Percentiles rank a stretch among this genome's conserved stretches.
These are phyloP conservation scores for Sinohyriopsis cumingii DNA, from an alignment of 2,888 invertebrate genomes.

Conservation along the genomic window DNA sequence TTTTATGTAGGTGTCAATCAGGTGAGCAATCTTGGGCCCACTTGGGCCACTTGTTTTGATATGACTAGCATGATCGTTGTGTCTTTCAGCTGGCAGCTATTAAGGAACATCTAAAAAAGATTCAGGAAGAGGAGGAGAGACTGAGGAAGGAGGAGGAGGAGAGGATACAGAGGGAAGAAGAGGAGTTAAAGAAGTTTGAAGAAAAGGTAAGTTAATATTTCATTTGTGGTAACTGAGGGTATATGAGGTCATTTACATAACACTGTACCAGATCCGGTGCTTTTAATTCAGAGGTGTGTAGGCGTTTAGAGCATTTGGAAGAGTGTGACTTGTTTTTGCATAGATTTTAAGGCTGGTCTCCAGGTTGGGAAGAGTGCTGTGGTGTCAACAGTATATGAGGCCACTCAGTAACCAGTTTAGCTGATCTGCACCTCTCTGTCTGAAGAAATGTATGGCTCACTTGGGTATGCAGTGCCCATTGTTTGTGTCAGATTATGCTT, in stretches of 20 bases:
- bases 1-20: too few relatives aligned
- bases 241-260: background rate
- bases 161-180: conserved; percentile 78
- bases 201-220: conserved; percentile 70
- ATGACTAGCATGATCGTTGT: background rate
- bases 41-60: background rate
- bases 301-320: too few relatives aligned
- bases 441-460: background rate
- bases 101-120: conserved; percentile 70
- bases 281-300: too few relatives aligned
- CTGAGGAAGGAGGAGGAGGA: conserved; percentile 78
- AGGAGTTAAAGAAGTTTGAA: conserved; percentile 44
- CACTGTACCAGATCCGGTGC: too few relatives aligned
- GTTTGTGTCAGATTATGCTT: too few relatives aligned
- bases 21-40: background rate
- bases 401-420: too few relatives aligned
- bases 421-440: too few relatives aligned
- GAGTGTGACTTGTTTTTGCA: too few relatives aligned
- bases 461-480: background rate
- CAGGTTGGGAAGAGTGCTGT: too few relatives aligned
- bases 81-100: conserved; percentile 64
- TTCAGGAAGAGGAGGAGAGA: conserved; percentile 69
- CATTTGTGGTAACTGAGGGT: conserved; percentile 5
- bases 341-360: too few relatives aligned
- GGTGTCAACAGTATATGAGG: too few relatives aligned